phyloP scores from a whole-genome alignment of 2,888 invertebrate genomes.

The Synanthedon andrenaeformis region DNA sequence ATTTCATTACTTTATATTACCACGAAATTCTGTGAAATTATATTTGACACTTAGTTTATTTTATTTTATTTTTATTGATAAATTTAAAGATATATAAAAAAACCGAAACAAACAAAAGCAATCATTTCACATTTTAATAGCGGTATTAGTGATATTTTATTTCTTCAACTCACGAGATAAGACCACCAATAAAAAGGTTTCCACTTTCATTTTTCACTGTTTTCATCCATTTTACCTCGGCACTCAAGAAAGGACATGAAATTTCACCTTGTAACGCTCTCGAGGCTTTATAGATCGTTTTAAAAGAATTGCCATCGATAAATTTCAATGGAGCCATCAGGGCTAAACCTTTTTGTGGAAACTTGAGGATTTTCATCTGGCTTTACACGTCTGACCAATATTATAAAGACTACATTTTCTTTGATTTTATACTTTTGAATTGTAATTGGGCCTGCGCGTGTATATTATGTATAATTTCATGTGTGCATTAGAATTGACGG shows the following conservation, averaged over 20 bases:
- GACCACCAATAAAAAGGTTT: slow-evolving; percentile 1
- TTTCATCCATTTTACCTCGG: background rate
- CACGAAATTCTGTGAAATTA: no score
- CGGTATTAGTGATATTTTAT: background rate
- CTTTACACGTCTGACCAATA: slow-evolving; percentile 10
- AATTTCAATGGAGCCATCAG: slow-evolving; percentile 27
- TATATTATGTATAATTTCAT: no score
- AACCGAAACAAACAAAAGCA: no score
- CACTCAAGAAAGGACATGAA: slow-evolving; percentile 3
- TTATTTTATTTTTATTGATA: no score
- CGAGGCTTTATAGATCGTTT: slow-evolving; percentile 25
- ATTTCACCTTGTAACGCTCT: slow-evolving; percentile 24
- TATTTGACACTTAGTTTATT: no score
- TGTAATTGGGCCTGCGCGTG: no score
- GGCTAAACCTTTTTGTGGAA: slow-evolving; percentile 17
- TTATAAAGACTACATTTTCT: slow-evolving; percentile 2
- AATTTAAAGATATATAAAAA: no score
- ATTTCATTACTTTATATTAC: no score
- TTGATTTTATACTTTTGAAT: background rate
- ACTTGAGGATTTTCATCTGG: slow-evolving; percentile 15
- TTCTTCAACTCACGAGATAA: no score
- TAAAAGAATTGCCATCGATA: slow-evolving; percentile 32
- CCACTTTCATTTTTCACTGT: background rate
- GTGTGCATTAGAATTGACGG: no score
- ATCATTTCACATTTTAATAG: background rate